Evolutionary conservation across 2,797 vertebrate genomes (phyloP).

Genomic region (Tokudaia muenninki): DNA sequence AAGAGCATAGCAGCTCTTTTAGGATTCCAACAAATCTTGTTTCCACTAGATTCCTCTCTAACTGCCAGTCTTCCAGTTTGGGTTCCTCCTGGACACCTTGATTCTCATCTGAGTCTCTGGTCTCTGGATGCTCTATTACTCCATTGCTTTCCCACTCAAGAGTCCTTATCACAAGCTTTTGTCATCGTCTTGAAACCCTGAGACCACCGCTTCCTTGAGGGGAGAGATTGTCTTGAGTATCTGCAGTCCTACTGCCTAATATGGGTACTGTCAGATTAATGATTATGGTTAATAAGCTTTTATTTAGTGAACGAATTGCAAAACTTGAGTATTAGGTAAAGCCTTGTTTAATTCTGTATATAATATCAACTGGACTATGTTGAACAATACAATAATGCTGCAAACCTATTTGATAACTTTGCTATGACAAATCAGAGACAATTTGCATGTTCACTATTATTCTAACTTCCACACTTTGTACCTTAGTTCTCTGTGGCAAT

Average conservation of each 20-base stretch:
- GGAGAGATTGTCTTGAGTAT: neutral
- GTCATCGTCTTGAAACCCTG: neutral
- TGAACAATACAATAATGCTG: neutral
- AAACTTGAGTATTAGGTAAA: slow-evolving; percentile 2
- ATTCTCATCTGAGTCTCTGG: too few relatives aligned
- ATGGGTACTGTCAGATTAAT: neutral
- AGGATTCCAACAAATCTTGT: neutral
- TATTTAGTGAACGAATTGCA: neutral
- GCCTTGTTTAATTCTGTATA: slow-evolving; percentile 36
- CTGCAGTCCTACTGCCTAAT: neutral
- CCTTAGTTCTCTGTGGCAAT: neutral
- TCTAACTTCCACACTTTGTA: neutral
- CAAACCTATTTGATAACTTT: neutral
- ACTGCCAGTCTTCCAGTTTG: neutral
- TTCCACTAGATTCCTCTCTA: too few relatives aligned
- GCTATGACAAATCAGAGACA: neutral
- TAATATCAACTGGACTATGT: neutral
- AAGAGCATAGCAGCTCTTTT: neutral
- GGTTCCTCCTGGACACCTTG: neutral
- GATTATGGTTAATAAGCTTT: neutral
- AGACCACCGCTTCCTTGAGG: neutral
- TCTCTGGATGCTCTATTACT: accelerated
- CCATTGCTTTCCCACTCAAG: accelerated
- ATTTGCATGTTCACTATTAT: neutral
- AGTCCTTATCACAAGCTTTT: neutral